Evolutionary conservation across 2,797 vertebrate species (phyloP).

Genomic region (Morus bassanus): DNA sequence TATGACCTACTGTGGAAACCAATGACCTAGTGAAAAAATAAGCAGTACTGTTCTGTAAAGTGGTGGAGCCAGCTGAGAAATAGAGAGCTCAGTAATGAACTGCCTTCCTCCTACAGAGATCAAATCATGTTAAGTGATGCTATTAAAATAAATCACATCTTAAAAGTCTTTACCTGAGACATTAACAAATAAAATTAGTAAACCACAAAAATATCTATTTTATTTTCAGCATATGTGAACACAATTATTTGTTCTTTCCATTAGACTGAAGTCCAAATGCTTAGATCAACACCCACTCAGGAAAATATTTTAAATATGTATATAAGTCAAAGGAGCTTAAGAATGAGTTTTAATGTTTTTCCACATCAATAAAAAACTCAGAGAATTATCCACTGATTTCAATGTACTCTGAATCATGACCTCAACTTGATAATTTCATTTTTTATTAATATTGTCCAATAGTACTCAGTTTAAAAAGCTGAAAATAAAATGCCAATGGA

Average conservation of each 20-base stretch:
- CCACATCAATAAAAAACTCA: background rate
- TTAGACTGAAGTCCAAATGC: background rate
- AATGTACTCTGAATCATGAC: background rate
- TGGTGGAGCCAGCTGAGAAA: conserved; percentile 27
- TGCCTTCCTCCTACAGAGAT: conserved; percentile 31
- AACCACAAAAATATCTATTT: background rate
- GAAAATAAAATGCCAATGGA: background rate
- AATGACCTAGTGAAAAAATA: conserved; percentile 38
- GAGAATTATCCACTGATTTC: background rate
- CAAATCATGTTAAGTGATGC: conserved; percentile 42
- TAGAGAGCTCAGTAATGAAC: conserved; percentile 35
- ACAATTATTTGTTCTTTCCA: background rate
- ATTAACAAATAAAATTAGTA: background rate
- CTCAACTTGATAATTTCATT: background rate
- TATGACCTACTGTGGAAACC: conserved; percentile 40
- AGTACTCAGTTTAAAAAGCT: background rate
- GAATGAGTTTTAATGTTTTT: background rate
- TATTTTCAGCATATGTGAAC: background rate
- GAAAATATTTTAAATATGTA: background rate
- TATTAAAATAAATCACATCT: conserved; percentile 43
- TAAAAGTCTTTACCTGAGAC: background rate
- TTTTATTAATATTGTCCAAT: background rate
- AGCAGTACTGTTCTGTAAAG: background rate
- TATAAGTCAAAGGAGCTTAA: background rate
- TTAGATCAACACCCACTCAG: background rate